Evolutionary conservation across 2,888 invertebrate genomes (phyloP).

Genomic region (Oconnorella tubifera): DNA sequence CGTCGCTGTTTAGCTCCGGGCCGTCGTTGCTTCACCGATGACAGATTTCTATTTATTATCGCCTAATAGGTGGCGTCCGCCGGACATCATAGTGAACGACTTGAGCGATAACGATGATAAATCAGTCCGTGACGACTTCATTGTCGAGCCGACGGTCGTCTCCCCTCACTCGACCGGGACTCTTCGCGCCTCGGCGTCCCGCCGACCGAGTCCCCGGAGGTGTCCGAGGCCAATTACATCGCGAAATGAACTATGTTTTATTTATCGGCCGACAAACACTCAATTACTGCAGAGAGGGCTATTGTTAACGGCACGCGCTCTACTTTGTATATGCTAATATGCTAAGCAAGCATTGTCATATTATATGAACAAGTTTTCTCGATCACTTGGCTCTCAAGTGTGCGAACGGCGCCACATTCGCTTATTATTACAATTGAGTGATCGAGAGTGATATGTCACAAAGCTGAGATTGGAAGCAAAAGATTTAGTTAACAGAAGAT

Average conservation of each 20-base stretch:
- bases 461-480: too few species aligned
- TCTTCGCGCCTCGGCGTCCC: neutral
- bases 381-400: too few species aligned
- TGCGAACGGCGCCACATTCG: too few species aligned
- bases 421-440: too few species aligned
- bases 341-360: too few species aligned
- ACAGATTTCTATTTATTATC: neutral
- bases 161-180: neutral
- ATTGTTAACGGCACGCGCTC: too few species aligned
- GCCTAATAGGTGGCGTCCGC: neutral
- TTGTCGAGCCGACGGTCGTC: neutral
- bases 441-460: too few species aligned
- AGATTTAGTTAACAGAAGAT: too few species aligned
- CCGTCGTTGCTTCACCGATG: too few species aligned
- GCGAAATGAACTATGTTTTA: slow-evolving; percentile 10
- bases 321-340: too few species aligned
- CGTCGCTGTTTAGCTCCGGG: too few species aligned
- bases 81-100: slow-evolving; percentile 6
- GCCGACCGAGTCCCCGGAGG: slow-evolving; percentile 3
- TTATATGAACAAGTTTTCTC: too few species aligned
- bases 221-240: slow-evolving; percentile 6
- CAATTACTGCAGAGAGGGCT: neutral
- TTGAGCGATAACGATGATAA: slow-evolving; percentile 1
- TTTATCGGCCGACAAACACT: slow-evolving; percentile 6
- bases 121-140: slow-evolving; percentile 2